Base-by-base conservation (phyloP, 2,888 invertebrate species). In the Volucella inflata region DNA sequence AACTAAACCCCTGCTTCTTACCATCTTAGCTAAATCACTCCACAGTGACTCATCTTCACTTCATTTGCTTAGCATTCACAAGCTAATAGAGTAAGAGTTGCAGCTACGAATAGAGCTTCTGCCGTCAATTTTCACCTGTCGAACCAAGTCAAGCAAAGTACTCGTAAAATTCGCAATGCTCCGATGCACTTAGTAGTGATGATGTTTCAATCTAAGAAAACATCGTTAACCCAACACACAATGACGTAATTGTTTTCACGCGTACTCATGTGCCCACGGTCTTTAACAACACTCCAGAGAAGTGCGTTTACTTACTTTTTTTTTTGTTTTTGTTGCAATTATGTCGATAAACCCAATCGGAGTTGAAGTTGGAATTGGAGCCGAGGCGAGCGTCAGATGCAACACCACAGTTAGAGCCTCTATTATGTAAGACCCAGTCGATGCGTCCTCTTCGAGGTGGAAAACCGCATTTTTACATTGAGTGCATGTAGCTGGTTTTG, bases 141-240 rank as follows among this genome's bases (percentile, higher is more conserved):
- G 17, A 10, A n/a, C 10, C 36, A n/a, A 8, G 40, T 8, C 14
- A 9, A 57, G 21, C 50, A 2, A 17, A 30, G 30, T 30, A 30
- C 30, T 30, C 30, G 30, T 30, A 30, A 30, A 30, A 30, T 30
- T 6, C 30, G 6, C 30, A 6, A 30, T 53, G 48, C 42, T 55
- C 14, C 10, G 48, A 11, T 46, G 57, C 50, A 50, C 57, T 65
- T 59, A 44, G 9, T 16, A 62, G 14, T 10, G 30, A 30, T 30
- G 30, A 9, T 12, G 59, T 42, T 14, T 53, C 51, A 42, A 80
- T 59, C 64, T 12, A 11, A 70, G 44, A 72, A 64, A 51, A 53
- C 65, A 71, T 82, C 64, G 46, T 71, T 77, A 70, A 71, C 71
- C 64, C 77, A 71, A 71, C 67, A 71, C 53, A 51, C 76, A 75